Evolutionary conservation across 2,113 vertebrate genomes (phyloP).

Genomic region (Lepus europaeus): DNA sequence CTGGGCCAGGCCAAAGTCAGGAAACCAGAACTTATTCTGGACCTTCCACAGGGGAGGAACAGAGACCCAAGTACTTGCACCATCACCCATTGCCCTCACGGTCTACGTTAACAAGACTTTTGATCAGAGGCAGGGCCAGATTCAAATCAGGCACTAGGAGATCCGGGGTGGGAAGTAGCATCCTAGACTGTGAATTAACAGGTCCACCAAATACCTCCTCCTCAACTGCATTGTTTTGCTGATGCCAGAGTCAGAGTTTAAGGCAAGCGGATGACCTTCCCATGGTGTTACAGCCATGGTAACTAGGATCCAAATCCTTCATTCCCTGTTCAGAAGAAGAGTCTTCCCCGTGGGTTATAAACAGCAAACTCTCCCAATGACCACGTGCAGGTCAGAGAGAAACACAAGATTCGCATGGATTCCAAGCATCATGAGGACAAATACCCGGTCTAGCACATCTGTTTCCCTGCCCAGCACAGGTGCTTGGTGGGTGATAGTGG

Average conservation of each 20-base stretch:
- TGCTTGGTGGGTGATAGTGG: background rate
- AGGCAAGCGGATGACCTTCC: background rate
- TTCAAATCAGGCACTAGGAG: no score
- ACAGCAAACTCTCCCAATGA: background rate
- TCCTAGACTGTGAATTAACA: no score
- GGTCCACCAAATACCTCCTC: no score
- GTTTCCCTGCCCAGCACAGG: no score
- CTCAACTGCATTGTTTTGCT: background rate
- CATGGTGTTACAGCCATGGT: background rate
- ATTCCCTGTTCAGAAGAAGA: background rate
- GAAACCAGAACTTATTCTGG: no score
- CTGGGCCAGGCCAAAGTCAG: no score
- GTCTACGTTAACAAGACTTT: no score
- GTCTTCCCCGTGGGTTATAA: background rate
- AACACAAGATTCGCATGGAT: background rate
- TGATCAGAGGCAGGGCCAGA: no score
- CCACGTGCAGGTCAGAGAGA: background rate
- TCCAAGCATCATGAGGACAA: background rate
- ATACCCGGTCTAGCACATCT: background rate
- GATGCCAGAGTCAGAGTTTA: background rate
- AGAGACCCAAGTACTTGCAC: no score
- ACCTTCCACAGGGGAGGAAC: no score
- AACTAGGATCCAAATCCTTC: background rate
- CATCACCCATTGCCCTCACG: no score
- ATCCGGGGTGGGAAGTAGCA: no score